Evolutionary conservation across 2,888 invertebrate species (phyloP), one percentile per base, ranked within the genome.

Genomic region (Parochlus steinenii): DNA sequence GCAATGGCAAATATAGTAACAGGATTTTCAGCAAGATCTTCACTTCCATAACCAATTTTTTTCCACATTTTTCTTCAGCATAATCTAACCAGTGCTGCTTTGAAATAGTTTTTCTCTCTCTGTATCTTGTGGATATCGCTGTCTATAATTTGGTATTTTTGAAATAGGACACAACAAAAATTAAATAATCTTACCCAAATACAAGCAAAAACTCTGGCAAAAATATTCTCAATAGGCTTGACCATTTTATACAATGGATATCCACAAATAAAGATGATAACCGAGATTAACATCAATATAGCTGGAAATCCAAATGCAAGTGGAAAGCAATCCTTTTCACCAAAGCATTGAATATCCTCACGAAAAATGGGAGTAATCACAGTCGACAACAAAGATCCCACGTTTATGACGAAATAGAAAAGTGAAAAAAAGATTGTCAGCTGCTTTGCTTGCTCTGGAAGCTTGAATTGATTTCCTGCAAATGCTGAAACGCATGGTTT

Each of bases 401-500:
- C 49, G 40, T 53, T 54, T 29, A 54, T 50, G 5, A 50, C 48
- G 46, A 71, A 66, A 51, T 72, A 72, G 49, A 71, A 71, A 7
- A 69, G 48, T 4, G 69, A 69, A 50, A 72, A 72, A 49, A 67
- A 73, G 17, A 58, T 50, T n/a, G 58, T 53, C 17, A 67, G 54
- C 45, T 65, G 58, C 39, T 50, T 48, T 38, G 61, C 58, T 53
- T 68, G 59, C 31, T 55, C 48, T n/a, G 55, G 54, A 6, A 55
- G 40, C 3, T 48, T 43, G 44, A 69, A 67, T 49, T 69, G 71
- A 49, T 73, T 71, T 8, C 69, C 71, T 7, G 71, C 71, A 49
- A 72, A 71, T 3, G 71, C 65, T 6, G 65, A 56, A 16, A 72
- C 69, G 48, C 70, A 71, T 3, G 71, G 69, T 45, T 72, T 72